Evolutionary conservation across 1,140 invertebrate species (phyloP).

Genomic region (Rhynchophorus ferrugineus): DNA sequence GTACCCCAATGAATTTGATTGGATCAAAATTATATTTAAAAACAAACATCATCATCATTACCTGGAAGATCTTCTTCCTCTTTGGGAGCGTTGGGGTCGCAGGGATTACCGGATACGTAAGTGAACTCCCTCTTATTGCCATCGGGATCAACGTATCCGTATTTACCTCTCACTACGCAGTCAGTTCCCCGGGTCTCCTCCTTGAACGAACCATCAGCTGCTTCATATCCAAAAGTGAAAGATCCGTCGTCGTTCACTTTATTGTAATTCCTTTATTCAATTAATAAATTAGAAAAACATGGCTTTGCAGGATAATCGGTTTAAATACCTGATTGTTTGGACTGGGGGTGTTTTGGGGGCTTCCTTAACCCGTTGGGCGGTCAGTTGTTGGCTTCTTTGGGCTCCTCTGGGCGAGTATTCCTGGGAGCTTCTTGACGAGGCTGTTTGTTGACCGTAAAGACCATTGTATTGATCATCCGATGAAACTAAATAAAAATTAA

Average conservation of each 20-base stretch:
- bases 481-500: slow-evolving; percentile 23
- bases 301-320: too few species aligned
- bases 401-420: slow-evolving; percentile 30
- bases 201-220: slow-evolving; percentile 83
- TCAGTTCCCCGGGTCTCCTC: slow-evolving; percentile 79
- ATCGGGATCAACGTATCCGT: slow-evolving; percentile 81
- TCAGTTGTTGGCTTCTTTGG: slow-evolving; percentile 23
- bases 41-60: background rate
- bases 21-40: slow-evolving; percentile 20
- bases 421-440: slow-evolving; percentile 26
- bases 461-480: slow-evolving; percentile 41
- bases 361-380: slow-evolving; percentile 47
- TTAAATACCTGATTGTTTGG: slow-evolving; percentile 52
- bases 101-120: slow-evolving; percentile 86
- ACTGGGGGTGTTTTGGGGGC: slow-evolving; percentile 61
- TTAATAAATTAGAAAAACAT: background rate
- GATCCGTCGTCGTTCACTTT: slow-evolving; percentile 78
- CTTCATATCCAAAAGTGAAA: slow-evolving; percentile 82
- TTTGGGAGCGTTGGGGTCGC: slow-evolving; percentile 71
- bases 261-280: slow-evolving; percentile 56
- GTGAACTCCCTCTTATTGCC: slow-evolving; percentile 82
- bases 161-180: slow-evolving; percentile 80
- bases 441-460: slow-evolving; percentile 38
- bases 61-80: slow-evolving; percentile 50
- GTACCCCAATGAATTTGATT: slow-evolving; percentile 20